These are phyloP conservation scores for Abrostola tripartita DNA, from an alignment of 2,888 invertebrate genomes.

Conservation along the genomic window DNA sequence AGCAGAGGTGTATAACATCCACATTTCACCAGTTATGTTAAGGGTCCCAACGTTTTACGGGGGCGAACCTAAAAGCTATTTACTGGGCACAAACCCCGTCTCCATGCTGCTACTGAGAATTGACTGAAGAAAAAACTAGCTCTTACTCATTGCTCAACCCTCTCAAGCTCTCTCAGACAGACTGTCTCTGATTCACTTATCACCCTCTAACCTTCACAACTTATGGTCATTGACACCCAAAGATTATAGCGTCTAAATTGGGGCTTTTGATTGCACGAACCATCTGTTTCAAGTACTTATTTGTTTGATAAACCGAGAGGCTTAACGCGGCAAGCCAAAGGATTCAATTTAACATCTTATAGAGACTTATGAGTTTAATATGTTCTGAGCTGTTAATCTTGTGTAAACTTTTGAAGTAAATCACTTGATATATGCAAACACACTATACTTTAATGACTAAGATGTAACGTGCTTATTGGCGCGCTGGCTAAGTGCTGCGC, in stretches of 20 bases:
- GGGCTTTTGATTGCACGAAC: background rate
- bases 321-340: background rate
- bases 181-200: background rate
- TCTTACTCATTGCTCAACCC: too few relatives aligned
- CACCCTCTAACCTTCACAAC: background rate
- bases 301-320: background rate
- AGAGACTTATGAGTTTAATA: conserved; percentile 4
- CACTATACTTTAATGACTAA: too few relatives aligned
- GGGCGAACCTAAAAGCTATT: too few relatives aligned
- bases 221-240: background rate
- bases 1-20: too few relatives aligned
- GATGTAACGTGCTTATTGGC: too few relatives aligned
- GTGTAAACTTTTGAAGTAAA: background rate
- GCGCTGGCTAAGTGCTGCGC: too few relatives aligned
- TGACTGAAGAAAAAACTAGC: too few relatives aligned
- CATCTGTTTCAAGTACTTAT: background rate
- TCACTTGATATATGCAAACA: background rate
- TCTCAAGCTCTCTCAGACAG: too few relatives aligned
- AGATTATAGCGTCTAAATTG: background rate
- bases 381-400: background rate
- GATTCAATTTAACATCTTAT: conserved; percentile 2
- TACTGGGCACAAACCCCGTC: too few relatives aligned
- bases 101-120: too few relatives aligned
- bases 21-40: too few relatives aligned
- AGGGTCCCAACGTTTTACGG: too few relatives aligned